phyloP scores from a whole-genome alignment of 2,113 vertebrate species.

The Colistium nudipinnis region DNA sequence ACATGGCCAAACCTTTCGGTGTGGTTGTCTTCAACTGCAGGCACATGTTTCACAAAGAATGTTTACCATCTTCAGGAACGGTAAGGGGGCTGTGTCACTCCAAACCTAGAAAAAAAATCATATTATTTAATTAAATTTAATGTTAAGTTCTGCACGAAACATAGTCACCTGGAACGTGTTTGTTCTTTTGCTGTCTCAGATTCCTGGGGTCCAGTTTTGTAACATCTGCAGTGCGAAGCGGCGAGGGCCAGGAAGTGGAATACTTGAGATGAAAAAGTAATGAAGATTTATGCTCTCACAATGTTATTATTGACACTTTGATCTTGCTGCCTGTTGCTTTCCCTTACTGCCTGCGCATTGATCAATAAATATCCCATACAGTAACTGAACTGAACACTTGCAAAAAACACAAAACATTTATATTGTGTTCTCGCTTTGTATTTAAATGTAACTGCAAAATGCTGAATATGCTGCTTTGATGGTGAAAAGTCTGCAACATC shows the following conservation, averaged over 20 bases:
- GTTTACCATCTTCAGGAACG: slow-evolving; percentile 87
- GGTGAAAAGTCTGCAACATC: slow-evolving; percentile 29
- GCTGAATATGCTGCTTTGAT: slow-evolving; percentile 29
- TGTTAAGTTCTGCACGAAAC: not conserved
- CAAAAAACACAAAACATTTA: slow-evolving; percentile 48
- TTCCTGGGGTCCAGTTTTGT: slow-evolving; percentile 89
- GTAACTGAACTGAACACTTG: slow-evolving; percentile 18
- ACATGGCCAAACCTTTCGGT: slow-evolving; percentile 89
- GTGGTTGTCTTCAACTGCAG: slow-evolving; percentile 96
- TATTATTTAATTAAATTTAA: not conserved
- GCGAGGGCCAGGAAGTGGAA: slow-evolving; percentile 89
- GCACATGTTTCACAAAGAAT: slow-evolving; percentile 99
- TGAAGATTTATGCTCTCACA: not conserved
- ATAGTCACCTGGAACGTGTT: too few species aligned
- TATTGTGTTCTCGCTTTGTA: slow-evolving; percentile 46
- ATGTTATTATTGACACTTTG: slow-evolving; percentile 35
- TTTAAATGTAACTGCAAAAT: slow-evolving; percentile 50
- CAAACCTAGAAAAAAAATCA: not conserved
- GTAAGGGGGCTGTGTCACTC: slow-evolving; percentile 78
- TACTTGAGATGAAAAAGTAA: slow-evolving; percentile 89
- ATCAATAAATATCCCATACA: slow-evolving; percentile 53
- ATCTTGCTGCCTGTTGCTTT: not conserved
- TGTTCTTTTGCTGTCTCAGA: slow-evolving; percentile 72
- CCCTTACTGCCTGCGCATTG: slow-evolving; percentile 12
- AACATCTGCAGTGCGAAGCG: slow-evolving; percentile 97